These are phyloP conservation scores for Meloidogyne exigua DNA, from an alignment of 1,140 invertebrate species.

Conservation along the genomic window DNA sequence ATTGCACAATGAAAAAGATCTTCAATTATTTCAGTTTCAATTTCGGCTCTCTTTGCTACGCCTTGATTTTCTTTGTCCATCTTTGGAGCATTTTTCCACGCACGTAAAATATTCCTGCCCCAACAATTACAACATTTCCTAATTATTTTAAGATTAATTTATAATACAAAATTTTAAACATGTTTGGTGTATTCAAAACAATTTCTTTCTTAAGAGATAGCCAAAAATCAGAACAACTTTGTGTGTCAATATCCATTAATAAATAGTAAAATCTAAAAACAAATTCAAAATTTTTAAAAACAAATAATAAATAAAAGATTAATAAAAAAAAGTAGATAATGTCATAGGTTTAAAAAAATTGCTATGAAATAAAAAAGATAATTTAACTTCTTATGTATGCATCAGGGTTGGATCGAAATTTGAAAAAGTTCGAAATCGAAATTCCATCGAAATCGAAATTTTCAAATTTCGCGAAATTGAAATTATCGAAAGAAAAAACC, in stretches of 20 bases:
- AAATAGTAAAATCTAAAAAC: not conserved
- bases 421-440: too few relatives aligned
- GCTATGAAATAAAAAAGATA: too few relatives aligned
- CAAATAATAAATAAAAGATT: too few relatives aligned
- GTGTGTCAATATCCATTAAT: not conserved
- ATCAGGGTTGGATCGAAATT: too few relatives aligned
- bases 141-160: conserved; percentile 1
- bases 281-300: not conserved
- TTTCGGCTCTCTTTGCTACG: not conserved
- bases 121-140: conserved; percentile 22
- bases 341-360: too few relatives aligned
- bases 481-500: too few relatives aligned
- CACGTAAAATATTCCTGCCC: conserved; percentile 25
- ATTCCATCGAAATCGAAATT: too few relatives aligned
- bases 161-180: not conserved
- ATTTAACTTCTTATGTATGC: too few relatives aligned
- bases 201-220: conserved; percentile 21
- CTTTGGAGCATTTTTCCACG: conserved; percentile 32
- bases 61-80: conserved; percentile 8
- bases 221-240: conserved; percentile 27
- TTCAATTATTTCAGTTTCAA: conserved; percentile 27
- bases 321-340: too few relatives aligned
- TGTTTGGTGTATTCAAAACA: conserved; percentile 10
- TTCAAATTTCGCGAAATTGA: too few relatives aligned
- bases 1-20: conserved; percentile 26